These are phyloP conservation scores for Carassius gibelio DNA, from an alignment of 2,113 vertebrate genomes.

Conservation along the genomic window DNA sequence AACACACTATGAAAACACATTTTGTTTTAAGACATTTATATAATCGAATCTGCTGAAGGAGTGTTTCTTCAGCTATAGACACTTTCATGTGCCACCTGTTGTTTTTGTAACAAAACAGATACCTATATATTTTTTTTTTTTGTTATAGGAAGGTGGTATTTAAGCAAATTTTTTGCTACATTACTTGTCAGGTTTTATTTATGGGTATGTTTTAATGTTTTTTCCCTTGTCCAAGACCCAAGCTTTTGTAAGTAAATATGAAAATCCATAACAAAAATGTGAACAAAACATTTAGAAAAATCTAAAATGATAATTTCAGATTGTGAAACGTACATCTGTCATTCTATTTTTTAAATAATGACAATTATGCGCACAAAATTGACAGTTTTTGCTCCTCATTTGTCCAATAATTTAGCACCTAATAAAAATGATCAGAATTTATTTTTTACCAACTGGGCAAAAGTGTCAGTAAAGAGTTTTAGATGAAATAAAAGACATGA, in stretches of 20 bases:
- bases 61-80: neutral
- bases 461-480: neutral
- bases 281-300: neutral
- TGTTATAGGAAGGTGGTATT: neutral
- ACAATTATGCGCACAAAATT: neutral
- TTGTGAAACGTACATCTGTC: neutral
- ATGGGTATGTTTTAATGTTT: neutral
- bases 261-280: neutral
- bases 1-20: neutral
- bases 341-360: neutral
- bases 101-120: neutral
- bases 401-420: too few species aligned
- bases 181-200: neutral
- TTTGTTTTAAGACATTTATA: slow-evolving; percentile 1
- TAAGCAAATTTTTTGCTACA: neutral
- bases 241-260: neutral
- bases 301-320: neutral
- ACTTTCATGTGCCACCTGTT: neutral
- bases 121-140: too few species aligned
- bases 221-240: neutral
- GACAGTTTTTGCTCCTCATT: neutral
- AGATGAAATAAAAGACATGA: neutral
- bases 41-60: neutral
- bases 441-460: too few species aligned
- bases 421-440: too few species aligned